phyloP scores from a whole-genome alignment of 2,888 invertebrate species.

The Plagodis pulveraria region DNA sequence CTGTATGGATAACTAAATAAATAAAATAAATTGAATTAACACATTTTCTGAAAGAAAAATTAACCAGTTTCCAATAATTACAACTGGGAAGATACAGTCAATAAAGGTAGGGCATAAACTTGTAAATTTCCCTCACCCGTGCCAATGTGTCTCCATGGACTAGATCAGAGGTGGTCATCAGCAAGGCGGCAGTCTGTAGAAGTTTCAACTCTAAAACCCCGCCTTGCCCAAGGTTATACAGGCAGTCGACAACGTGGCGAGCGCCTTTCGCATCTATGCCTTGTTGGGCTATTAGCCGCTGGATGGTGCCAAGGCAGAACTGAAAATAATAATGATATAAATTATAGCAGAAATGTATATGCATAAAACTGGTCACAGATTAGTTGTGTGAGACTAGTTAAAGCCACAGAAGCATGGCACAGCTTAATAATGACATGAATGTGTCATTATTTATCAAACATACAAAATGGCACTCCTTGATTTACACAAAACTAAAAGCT shows the following conservation, averaged over 20 bases:
- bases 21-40: no score
- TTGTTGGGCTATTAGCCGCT: conserved; percentile 95
- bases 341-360: no score
- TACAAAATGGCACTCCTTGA: no score
- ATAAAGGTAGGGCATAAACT: not conserved
- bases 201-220: conserved; percentile 98
- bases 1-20: no score
- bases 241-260: conserved; percentile 95
- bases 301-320: conserved; percentile 97
- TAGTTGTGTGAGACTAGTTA: no score
- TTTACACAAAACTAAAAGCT: no score
- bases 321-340: conserved; percentile 64
- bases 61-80: no score
- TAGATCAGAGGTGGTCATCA: conserved; percentile 97
- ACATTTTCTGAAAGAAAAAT: no score
- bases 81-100: not conserved
- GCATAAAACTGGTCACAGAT: no score
- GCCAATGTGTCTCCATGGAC: conserved; percentile 98
- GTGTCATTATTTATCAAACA: no score
- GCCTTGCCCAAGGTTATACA: conserved; percentile 97
- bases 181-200: conserved; percentile 96
- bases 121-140: conserved; percentile 86
- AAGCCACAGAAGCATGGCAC: no score
- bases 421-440: no score
- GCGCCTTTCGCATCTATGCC: conserved; percentile 96